Base-by-base conservation (phyloP, 2,797 vertebrate genomes). In the Sorex maritimensis region DNA sequence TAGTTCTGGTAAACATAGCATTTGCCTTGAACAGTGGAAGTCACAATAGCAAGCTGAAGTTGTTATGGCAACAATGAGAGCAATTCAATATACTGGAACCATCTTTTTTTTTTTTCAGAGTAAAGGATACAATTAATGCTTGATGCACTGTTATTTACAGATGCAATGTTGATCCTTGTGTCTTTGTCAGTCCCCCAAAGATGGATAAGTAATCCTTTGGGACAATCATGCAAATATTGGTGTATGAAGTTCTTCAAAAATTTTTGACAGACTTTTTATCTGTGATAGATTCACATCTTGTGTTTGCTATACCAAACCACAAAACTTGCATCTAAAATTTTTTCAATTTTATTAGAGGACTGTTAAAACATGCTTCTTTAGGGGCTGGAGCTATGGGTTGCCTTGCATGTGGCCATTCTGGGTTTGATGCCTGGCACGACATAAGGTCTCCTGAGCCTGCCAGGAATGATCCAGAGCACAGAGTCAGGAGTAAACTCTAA, bases 21-120 rank as follows among this genome's bases (percentile, higher is more conserved):
- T 94, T 92, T 2, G 2, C 63, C 65, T 69, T 81, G 68, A 93
- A 86, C 49, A 81, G 58, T 52, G 69, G 30, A 68, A 90, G 49
- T 94, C 91, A 61, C 71, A 93, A 94, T 55, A 88, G 73, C 10
- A 34, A 92, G 67, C n/a, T 71, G 72, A 92, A 93, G 81, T 97
- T 96, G 91, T 95, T 95, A 95, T 72, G 92, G 91, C 85, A 95
- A 96, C 94, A 94, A 88, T 67, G 92, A 96, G 91, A 93, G 86
- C 79, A 74, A 81, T 95, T 94, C 73, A 63, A 30, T 30, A 90
- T 94, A 92, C 80, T 74, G 72, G 77, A 86, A 67, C 14, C 24
- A 41, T 90, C 10, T 0, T 92, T 95, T 91, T 95, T 49, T 49
- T 52, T 14, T 93, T 90, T 87, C 63, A 90, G 85, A 94, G 73